Base-by-base conservation (phyloP, 2,113 vertebrate species). In the Labeo rohita region DNA sequence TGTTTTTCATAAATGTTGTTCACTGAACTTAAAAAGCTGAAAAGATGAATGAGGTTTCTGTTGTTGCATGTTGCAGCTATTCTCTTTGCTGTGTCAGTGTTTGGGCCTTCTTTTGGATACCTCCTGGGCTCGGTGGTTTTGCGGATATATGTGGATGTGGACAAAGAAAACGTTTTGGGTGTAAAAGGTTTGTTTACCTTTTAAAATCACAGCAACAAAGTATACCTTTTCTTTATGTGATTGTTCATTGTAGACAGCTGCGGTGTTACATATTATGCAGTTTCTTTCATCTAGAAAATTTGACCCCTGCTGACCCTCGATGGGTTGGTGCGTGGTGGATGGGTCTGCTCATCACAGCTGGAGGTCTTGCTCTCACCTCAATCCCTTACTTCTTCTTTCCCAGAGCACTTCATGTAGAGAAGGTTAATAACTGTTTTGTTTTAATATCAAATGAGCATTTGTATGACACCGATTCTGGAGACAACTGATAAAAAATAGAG, bases 251-350 rank as follows among this genome's bases (percentile, higher is more conserved):
- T 54, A 54, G 8, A 21, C 16, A 23, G 10, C 34, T 70, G 65
- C 49, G 39, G 50, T 52, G 28, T 72, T 73, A 56, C 66, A 72
- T 83, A 45, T 9, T 66, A 47, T 68, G 18, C 12, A 7, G 28
- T 72, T 79, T 86, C 43, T 47, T 10, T 84, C 3, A 2, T 65
- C 23, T 68, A 95, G 93, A 49, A 72, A 82, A 4, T 83, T 88
- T 99, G 94, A 94, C 70, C 3, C 94, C 93, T 0, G 18, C 43
- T 4, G 98, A 99, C 88, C 97, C 97, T 34, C 96, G 96, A 49
- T 99, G 98, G 98, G 96, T 99, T 0, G 98, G 98, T 50, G 98
- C 98, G 73, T 99, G 98, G 98, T 99, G 98, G 98, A 90, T 99
- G 86, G 98, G 98, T 36, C 94, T 99, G 79, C 95, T 99, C 82